These are phyloP conservation scores for Acanthosepion esculentum DNA, from an alignment of 2,888 invertebrate genomes.

Conservation along the genomic window DNA sequence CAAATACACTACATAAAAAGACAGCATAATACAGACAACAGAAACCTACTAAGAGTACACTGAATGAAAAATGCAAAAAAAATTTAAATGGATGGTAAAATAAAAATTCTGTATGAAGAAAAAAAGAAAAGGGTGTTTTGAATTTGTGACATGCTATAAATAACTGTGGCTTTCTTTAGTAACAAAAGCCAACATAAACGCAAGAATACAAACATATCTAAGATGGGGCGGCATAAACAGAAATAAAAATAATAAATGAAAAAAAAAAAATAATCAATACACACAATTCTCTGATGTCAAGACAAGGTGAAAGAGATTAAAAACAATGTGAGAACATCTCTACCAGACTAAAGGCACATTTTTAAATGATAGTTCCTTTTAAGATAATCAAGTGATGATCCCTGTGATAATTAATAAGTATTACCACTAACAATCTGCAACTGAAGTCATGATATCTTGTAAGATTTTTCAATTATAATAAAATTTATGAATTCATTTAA, in stretches of 20 bases:
- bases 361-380: neutral
- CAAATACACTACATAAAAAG: neutral
- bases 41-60: neutral
- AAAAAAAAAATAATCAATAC: neutral
- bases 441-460: too few species aligned
- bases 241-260: neutral
- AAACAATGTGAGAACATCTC: neutral
- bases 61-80: neutral
- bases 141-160: neutral
- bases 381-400: too few species aligned
- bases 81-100: neutral
- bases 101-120: neutral
- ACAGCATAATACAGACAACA: neutral
- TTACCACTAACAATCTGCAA: too few species aligned
- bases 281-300: neutral
- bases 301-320: neutral
- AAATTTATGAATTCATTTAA: too few species aligned
- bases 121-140: neutral
- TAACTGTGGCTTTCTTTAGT: neutral
- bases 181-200: neutral
- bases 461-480: too few species aligned
- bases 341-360: neutral
- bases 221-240: neutral
- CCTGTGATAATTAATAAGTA: too few species aligned
- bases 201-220: neutral